Evolutionary conservation across 53 echinoderm and acorn worm species (phyloP).

Genomic region (Echinarachnius parma): DNA sequence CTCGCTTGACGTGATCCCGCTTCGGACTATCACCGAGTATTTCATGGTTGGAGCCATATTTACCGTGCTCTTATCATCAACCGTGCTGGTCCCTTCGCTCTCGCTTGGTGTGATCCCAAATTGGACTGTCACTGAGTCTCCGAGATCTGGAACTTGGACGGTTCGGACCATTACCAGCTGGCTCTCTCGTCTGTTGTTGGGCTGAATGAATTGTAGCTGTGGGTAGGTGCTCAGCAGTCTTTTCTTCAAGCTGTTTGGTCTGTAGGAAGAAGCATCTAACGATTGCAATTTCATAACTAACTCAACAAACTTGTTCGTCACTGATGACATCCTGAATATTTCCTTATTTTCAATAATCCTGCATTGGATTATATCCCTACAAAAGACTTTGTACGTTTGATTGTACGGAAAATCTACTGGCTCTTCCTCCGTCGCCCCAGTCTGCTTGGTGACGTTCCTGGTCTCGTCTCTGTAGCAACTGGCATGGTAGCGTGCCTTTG

Average conservation of each 20-base stretch:
- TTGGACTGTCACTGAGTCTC: neutral
- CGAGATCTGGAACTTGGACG: constrained; percentile 4
- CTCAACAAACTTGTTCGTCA: constrained; percentile 14
- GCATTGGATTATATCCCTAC: neutral
- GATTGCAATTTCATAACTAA: constrained; percentile 19
- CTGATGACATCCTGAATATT: constrained; percentile 15
- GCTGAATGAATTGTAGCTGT: constrained; percentile 7
- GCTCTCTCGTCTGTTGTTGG: neutral
- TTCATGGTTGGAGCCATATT: neutral
- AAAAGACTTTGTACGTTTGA: constrained; percentile 4
- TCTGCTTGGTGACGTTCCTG: neutral
- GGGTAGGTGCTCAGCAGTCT: constrained; percentile 23
- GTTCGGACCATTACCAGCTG: constrained; percentile 14
- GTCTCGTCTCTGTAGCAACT: neutral
- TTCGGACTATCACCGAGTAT: neutral
- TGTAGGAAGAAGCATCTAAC: constrained; percentile 18
- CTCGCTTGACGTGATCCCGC: neutral
- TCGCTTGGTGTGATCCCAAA: neutral
- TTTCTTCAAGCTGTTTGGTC: constrained; percentile 20
- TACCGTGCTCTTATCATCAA: no score
- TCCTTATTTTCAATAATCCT: constrained; percentile 10
- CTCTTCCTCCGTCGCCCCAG: neutral
- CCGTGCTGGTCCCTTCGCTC: no score
- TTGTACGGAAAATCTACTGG: neutral
- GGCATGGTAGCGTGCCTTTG: neutral